A percentile compares a stretch with the other conserved stretches of the same genome.
phyloP scores from a whole-genome alignment of 2,888 invertebrate species.

The Plebejus argus region DNA sequence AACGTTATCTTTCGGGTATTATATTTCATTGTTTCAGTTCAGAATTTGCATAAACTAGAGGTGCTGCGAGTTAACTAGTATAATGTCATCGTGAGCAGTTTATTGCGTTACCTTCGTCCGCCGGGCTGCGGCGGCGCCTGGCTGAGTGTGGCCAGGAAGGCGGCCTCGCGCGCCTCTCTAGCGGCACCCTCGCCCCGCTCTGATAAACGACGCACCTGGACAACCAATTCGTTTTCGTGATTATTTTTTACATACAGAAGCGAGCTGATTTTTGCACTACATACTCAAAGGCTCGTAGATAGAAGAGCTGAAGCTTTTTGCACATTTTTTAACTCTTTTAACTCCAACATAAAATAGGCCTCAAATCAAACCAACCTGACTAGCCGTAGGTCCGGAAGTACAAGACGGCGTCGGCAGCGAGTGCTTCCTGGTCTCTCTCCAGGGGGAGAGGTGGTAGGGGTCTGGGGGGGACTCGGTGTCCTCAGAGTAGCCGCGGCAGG shows the following conservation, averaged over 20 bases:
- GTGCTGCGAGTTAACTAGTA: neutral
- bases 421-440: slow-evolving; percentile 90
- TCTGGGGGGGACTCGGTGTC: slow-evolving; percentile 90
- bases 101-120: slow-evolving; percentile 78
- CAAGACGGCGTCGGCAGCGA: slow-evolving; percentile 92
- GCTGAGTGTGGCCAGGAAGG: slow-evolving; percentile 90
- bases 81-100: neutral
- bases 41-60: neutral
- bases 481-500: slow-evolving; percentile 82
- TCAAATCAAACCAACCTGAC: slow-evolving; percentile 83
- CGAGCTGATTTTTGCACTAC: too few relatives aligned
- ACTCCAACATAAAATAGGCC: neutral
- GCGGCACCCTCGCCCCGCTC: slow-evolving; percentile 89
- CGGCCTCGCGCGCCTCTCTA: slow-evolving; percentile 88
- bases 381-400: slow-evolving; percentile 92
- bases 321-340: too few relatives aligned
- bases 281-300: too few relatives aligned
- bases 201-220: slow-evolving; percentile 87
- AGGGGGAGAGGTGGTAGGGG: slow-evolving; percentile 91
- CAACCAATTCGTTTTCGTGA: neutral
- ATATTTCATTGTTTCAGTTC: neutral
- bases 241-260: neutral
- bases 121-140: slow-evolving; percentile 87
- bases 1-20: neutral
- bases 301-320: too few relatives aligned